phyloP scores from a whole-genome alignment of 2,113 vertebrate species.

The Antigone vipio region DNA sequence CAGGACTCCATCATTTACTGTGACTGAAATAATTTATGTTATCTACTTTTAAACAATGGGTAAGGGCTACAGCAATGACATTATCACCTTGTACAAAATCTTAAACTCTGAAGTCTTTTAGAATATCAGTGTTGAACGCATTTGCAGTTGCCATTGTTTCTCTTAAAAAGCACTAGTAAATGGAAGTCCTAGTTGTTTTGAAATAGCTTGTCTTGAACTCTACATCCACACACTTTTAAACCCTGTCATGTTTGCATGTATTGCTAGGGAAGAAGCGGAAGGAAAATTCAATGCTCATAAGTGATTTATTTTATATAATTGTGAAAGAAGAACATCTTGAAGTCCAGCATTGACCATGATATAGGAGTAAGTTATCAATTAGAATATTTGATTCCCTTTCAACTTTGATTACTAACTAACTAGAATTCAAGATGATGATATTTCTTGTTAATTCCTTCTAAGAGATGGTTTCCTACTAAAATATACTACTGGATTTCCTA shows the following conservation, averaged over 20 bases:
- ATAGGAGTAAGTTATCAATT: neutral
- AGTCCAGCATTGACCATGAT: neutral
- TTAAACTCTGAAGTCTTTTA: neutral
- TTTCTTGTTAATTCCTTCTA: neutral
- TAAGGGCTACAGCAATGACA: neutral
- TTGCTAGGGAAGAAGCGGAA: neutral
- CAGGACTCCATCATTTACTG: neutral
- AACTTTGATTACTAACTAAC: neutral
- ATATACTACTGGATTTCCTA: neutral
- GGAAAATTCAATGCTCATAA: neutral
- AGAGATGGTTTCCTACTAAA: neutral
- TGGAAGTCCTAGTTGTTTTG: neutral
- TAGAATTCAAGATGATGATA: neutral
- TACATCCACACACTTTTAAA: neutral
- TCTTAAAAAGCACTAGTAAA: neutral
- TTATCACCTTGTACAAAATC: neutral
- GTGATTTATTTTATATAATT: neutral
- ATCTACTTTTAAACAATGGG: neutral
- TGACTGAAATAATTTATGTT: neutral
- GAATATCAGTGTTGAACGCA: neutral
- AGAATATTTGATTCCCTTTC: neutral
- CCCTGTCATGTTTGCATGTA: neutral
- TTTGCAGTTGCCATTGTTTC: neutral
- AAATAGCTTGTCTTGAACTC: neutral
- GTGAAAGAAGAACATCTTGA: neutral